Evolutionary conservation across 2,113 vertebrate genomes (phyloP).

Genomic region (Polypterus senegalus): DNA sequence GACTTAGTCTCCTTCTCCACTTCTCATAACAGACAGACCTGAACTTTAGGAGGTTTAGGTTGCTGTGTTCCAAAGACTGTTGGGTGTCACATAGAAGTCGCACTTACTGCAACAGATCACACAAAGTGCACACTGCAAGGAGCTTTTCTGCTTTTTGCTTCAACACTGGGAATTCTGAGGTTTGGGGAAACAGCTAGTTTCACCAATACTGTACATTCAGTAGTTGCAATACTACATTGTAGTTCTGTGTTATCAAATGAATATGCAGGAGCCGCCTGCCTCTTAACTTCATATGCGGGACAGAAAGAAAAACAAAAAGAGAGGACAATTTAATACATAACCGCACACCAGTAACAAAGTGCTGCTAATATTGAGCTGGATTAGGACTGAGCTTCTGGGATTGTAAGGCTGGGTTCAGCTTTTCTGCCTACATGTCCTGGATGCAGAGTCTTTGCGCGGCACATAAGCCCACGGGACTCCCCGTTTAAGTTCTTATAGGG

Average conservation of each 20-base stretch:
- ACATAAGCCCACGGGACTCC: conserved; percentile 59
- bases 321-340: background rate
- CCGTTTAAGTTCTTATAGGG: conserved; percentile 72
- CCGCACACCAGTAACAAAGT: background rate
- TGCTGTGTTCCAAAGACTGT: too few species aligned
- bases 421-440: conserved; percentile 27
- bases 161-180: too few species aligned
- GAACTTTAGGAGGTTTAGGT: too few species aligned
- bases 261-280: background rate
- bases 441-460: conserved; percentile 34
- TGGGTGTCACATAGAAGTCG: too few species aligned
- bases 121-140: too few species aligned
- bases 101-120: too few species aligned
- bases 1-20: too few species aligned
- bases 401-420: conserved; percentile 58
- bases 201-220: background rate
- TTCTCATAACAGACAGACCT: too few species aligned
- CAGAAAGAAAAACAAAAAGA: background rate
- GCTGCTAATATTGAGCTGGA: background rate
- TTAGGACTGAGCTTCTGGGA: conserved; percentile 74
- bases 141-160: too few species aligned
- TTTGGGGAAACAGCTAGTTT: too few species aligned
- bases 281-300: background rate
- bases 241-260: background rate
- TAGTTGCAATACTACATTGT: background rate